A percentile compares a stretch with the other conserved stretches of the same genome.
Evolutionary conservation across 2,888 invertebrate genomes (phyloP).

Genomic region (Rhabditophanes sp.): DNA sequence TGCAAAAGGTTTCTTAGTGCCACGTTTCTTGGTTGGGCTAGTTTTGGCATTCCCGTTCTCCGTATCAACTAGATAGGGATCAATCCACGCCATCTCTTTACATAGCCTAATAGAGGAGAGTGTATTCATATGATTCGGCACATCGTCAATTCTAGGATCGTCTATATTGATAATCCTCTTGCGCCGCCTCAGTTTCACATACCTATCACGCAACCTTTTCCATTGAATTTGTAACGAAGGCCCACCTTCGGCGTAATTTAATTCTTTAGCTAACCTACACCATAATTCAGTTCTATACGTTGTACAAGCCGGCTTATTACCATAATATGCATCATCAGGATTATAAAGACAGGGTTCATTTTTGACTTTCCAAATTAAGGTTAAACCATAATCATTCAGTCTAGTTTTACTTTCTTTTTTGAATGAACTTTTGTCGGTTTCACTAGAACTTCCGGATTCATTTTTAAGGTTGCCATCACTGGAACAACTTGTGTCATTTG

Average conservation of each 20-base stretch:
- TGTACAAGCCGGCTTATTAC: slow-evolving; percentile 13
- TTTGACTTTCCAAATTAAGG: no score
- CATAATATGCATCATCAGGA: slow-evolving; percentile 13
- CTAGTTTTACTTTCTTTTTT: no score
- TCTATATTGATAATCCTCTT: neutral
- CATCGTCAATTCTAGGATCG: neutral
- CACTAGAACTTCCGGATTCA: no score
- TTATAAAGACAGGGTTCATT: slow-evolving; percentile 12
- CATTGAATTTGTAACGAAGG: slow-evolving; percentile 12
- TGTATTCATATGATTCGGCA: neutral
- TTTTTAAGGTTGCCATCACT: no score
- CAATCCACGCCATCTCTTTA: slow-evolving; percentile 3
- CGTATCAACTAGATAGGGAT: slow-evolving; percentile 1
- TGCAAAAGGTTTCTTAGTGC: no score
- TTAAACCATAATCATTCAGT: no score
- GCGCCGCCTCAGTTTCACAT: slow-evolving; percentile 11
- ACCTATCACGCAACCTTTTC: slow-evolving; percentile 12
- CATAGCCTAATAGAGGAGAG: neutral
- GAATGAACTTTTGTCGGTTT: no score
- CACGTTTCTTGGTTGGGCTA: no score
- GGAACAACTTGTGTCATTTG: no score
- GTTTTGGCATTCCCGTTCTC: no score
- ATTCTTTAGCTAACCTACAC: slow-evolving; percentile 9
- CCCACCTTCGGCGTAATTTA: slow-evolving; percentile 12
- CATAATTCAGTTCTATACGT: slow-evolving; percentile 10